Conservation (phyloP, 2,888 invertebrate genomes). For the Nasonovia ribisnigri region DNA sequence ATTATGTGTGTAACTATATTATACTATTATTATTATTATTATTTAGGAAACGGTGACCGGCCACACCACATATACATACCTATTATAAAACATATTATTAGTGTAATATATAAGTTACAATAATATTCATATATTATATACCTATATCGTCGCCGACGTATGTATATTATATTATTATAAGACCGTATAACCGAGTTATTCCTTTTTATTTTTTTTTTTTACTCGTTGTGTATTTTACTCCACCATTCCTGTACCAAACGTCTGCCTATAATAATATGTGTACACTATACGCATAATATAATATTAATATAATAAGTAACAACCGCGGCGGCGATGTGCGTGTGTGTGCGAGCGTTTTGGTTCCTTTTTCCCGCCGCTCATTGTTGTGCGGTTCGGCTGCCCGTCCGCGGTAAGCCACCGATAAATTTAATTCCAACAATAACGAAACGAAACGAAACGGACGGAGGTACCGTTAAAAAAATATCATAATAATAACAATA, state of each 20-base stretch:
- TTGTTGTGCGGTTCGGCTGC: slow-evolving; percentile 22
- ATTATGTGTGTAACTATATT: neutral
- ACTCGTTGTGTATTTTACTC: slow-evolving; percentile 55
- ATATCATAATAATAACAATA: slow-evolving; percentile 10
- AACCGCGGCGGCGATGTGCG: neutral
- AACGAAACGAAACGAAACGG: slow-evolving; percentile 46
- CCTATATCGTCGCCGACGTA: no score
- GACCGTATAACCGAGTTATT: neutral
- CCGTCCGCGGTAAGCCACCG: slow-evolving; percentile 50
- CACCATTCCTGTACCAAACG: no score
- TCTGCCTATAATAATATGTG: neutral
- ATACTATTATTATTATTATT: neutral
- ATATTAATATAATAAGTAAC: slow-evolving; percentile 3
- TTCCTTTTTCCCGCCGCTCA: slow-evolving; percentile 21
- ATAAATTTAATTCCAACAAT: slow-evolving; percentile 62
- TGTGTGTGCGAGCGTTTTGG: neutral
- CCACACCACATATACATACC: neutral
- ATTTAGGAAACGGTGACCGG: slow-evolving; percentile 2
- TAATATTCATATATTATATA: neutral
- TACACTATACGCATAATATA: no score
- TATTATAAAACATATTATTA: neutral
- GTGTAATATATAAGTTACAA: neutral
- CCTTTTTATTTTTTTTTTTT: neutral
- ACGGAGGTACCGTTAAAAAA: slow-evolving; percentile 44
- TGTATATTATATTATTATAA: neutral